Evolutionary conservation across 2,888 invertebrate species (phyloP).

Genomic region (Hanleya hanleyi): DNA sequence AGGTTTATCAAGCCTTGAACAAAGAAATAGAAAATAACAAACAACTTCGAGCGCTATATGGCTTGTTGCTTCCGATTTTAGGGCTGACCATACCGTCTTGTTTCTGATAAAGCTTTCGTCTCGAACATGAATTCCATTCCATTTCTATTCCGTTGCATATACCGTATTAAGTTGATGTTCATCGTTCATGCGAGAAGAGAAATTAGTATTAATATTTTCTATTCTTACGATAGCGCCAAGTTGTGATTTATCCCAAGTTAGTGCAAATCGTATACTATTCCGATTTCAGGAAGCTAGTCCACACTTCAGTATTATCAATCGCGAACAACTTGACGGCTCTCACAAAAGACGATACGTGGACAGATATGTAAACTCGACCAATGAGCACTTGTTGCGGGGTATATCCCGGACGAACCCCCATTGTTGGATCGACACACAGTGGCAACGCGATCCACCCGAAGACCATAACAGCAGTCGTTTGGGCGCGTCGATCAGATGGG

Average conservation of each 20-base stretch:
- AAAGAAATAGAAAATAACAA: too few relatives aligned
- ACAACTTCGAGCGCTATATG: too few relatives aligned
- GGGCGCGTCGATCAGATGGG: slow-evolving; percentile 70
- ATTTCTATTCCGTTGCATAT: too few relatives aligned
- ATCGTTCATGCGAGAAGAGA: background rate
- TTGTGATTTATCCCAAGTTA: background rate
- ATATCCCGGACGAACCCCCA: slow-evolving; percentile 48
- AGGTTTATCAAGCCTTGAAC: too few relatives aligned
- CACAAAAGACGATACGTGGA: slow-evolving; percentile 48
- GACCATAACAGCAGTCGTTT: slow-evolving; percentile 66
- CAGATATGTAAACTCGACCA: slow-evolving; percentile 59
- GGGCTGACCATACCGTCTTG: background rate
- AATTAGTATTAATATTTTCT: background rate
- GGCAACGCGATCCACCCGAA: slow-evolving; percentile 53
- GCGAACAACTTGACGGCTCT: background rate
- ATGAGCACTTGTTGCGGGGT: slow-evolving; percentile 57
- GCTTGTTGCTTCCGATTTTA: background rate
- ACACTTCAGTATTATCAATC: slow-evolving; percentile 46
- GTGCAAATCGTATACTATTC: background rate
- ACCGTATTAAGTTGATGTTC: too few relatives aligned
- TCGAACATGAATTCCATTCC: too few relatives aligned
- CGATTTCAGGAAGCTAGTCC: slow-evolving; percentile 50
- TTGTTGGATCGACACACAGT: slow-evolving; percentile 65
- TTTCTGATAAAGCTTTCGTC: too few relatives aligned
- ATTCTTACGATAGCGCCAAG: background rate